These are phyloP conservation scores for Leucosticte australis DNA, from an alignment of 2,113 vertebrate species.

Conservation along the genomic window DNA sequence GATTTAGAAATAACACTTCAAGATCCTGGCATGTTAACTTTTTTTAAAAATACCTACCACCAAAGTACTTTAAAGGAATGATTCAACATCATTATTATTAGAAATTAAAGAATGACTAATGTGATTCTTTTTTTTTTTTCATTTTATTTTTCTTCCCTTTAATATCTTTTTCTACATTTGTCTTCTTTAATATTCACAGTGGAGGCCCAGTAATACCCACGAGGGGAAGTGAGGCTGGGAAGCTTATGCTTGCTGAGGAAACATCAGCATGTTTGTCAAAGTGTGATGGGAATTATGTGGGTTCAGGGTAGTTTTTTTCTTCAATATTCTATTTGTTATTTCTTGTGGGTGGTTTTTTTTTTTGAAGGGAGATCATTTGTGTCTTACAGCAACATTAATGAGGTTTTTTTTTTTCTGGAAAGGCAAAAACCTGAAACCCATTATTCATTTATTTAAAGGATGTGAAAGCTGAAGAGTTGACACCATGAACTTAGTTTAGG, in stretches of 20 bases:
- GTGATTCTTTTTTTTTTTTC: neutral
- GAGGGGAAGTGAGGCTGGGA: neutral
- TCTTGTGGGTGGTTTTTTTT: neutral
- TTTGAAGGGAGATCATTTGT: neutral
- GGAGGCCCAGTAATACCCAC: neutral
- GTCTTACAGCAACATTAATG: neutral
- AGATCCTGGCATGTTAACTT: neutral
- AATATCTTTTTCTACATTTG: neutral
- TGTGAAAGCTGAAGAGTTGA: neutral
- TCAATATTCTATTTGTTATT: neutral
- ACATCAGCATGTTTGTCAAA: neutral
- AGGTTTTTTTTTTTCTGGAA: neutral
- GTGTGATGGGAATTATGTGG: neutral
- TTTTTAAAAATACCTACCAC: neutral
- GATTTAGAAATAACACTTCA: neutral
- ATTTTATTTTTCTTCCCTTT: conserved; percentile 3
- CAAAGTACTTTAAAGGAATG: conserved; percentile 9
- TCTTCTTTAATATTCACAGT: conserved; percentile 17
- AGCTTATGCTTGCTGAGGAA: neutral
- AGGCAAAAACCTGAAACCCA: neutral
- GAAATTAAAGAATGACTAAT: conserved; percentile 44
- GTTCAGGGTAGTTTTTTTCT: neutral
- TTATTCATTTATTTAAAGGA: neutral
- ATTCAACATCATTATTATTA: conserved; percentile 45
- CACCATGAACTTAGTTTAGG: neutral